Evolutionary conservation across 1,140 invertebrate genomes (phyloP), one percentile per base, ranked within the genome.

Genomic region (Drosophila serrata): DNA sequence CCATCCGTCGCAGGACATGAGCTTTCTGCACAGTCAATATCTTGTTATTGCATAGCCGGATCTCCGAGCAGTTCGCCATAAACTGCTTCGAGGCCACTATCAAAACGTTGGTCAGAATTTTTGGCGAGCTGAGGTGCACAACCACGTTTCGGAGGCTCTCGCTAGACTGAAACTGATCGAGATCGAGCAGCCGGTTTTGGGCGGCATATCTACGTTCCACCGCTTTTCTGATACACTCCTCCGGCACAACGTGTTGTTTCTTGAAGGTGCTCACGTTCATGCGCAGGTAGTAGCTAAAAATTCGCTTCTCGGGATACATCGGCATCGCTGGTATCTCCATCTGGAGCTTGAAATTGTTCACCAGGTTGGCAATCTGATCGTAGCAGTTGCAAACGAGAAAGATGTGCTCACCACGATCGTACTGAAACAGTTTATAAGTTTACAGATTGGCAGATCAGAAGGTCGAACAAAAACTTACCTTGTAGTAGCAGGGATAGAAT

Each of bases 401-500:
- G 3, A 77, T 70, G 75, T 92, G 91, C 6, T 82, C 79, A 1
- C 49, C 72, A 1, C 27, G n/a, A 7, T 64, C 60, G 33, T 62
- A 92, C 91, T 91, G 9, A 24, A 24, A 43, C 1, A 37, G 6
- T 8, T 22, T 3, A 0, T 4, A 17, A 24, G 7, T 13, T 24
- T 12, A 12, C 4, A 15, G 19, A 11, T 11, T 3, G 8, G 17
- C 6, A 15, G 37, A 15, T 1, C 9, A 3, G 2, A 31, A 6
- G 7, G 12, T 11, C 0, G 33, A 22, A 4, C 19, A 19, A 2
- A 15, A 6, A 22, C 53, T 68, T 37, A 92, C 90, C 73, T 90
- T 88, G 57, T 92, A 92, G 46, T 92, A 92, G 42, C 91, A 92
- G 12, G 91, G 91, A 88, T 88, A 92, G 11, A 92, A 77, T 9